These are phyloP conservation scores for Dasyurus viverrinus DNA, from an alignment of 2,113 vertebrate species.

Conservation along the genomic window DNA sequence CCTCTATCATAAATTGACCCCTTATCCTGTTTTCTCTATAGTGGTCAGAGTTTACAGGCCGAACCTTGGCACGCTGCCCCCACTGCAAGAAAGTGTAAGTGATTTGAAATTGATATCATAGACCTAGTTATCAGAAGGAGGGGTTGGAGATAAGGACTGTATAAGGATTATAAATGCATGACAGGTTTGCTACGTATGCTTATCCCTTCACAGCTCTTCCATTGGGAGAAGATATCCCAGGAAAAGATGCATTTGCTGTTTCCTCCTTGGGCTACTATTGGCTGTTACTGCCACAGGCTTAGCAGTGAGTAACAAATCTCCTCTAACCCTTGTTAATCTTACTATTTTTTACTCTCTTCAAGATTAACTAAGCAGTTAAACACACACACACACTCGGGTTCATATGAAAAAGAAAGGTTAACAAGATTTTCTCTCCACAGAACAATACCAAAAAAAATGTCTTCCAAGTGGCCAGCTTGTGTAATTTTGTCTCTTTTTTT, in stretches of 20 bases:
- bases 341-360: not conserved
- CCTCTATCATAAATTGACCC: constrained; percentile 36
- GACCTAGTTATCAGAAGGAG: not conserved
- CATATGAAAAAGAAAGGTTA: not conserved
- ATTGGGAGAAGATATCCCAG: constrained; percentile 93
- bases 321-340: constrained; percentile 1
- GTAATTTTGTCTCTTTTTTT: not conserved
- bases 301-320: constrained; percentile 86
- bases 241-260: constrained; percentile 93
- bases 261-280: constrained; percentile 91
- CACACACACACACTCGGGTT: no score
- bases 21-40: constrained; percentile 76
- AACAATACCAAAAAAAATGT: not conserved
- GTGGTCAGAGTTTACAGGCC: constrained; percentile 97
- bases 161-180: not conserved
- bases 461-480: constrained; percentile 5
- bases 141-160: not conserved
- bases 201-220: constrained; percentile 86
- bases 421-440: not conserved
- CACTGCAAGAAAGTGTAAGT: constrained; percentile 97
- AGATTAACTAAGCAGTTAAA: not conserved
- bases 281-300: constrained; percentile 90
- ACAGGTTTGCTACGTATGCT: not conserved
- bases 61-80: constrained; percentile 93
- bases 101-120: constrained; percentile 18